phyloP scores from a whole-genome alignment of 2,797 vertebrate genomes.

The Peromyscus aztecus region DNA sequence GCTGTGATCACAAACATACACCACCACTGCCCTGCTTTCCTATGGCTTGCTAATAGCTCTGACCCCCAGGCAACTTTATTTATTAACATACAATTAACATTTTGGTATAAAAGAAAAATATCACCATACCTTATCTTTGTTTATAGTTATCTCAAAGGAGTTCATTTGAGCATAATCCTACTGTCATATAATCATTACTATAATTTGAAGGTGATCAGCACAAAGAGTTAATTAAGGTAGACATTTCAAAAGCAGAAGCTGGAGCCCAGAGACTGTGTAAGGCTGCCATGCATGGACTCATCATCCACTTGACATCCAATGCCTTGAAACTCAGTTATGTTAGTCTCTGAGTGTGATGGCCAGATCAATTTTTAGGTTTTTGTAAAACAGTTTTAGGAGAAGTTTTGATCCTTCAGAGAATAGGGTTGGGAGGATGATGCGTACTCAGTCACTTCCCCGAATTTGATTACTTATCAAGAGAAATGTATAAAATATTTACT shows the following conservation, averaged over 20 bases:
- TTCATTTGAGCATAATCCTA: not conserved
- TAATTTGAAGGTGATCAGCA: not conserved
- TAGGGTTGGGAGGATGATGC: not conserved
- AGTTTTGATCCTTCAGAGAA: slow-evolving; percentile 29
- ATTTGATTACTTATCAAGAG: not conserved
- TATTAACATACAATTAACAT: too few species aligned
- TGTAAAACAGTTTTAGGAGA: not conserved
- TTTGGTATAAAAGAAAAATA: too few species aligned
- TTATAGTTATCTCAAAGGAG: not conserved
- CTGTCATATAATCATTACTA: not conserved
- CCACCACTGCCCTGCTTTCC: too few species aligned
- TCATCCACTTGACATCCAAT: not conserved
- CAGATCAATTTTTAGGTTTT: not conserved
- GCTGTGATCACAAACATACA: too few species aligned
- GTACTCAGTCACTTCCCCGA: not conserved
- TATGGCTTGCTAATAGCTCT: too few species aligned
- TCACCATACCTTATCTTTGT: too few species aligned
- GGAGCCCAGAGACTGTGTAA: not conserved
- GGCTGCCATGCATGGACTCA: not conserved
- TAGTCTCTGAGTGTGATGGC: not conserved
- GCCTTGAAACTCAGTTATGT: not conserved
- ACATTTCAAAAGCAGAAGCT: not conserved
- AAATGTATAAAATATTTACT: not conserved
- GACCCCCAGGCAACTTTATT: too few species aligned
- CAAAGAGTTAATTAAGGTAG: not conserved